Percentiles rank a stretch among this genome's conserved stretches.
Evolutionary conservation across 2,888 invertebrate genomes (phyloP).

Genomic region (Drosophila flavopinicola): DNA sequence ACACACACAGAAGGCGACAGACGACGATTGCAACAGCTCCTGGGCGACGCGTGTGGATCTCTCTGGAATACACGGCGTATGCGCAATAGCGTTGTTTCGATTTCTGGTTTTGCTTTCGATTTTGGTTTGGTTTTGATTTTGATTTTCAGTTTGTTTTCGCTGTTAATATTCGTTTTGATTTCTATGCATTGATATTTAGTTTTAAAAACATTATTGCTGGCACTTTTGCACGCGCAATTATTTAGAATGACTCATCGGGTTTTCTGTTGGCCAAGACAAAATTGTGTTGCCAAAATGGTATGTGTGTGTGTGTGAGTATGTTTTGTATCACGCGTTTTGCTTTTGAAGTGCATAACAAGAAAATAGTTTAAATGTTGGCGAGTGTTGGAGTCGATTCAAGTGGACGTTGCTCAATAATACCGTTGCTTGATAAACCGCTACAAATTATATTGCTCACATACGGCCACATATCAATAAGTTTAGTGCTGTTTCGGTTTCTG

Average conservation of each 20-base stretch:
- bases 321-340: slow-evolving; percentile 44
- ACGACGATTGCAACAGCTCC: slow-evolving; percentile 73
- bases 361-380: slow-evolving; percentile 73
- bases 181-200: slow-evolving; percentile 54
- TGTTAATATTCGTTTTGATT: slow-evolving; percentile 34
- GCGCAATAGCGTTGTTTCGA: slow-evolving; percentile 47
- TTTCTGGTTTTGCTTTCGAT: slow-evolving; percentile 35
- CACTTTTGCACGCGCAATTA: slow-evolving; percentile 70
- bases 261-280: slow-evolving; percentile 61
- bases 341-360: slow-evolving; percentile 75
- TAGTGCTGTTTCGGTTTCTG: slow-evolving; percentile 13
- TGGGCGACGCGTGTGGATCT: slow-evolving; percentile 64
- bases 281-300: slow-evolving; percentile 59
- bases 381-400: slow-evolving; percentile 64
- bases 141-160: slow-evolving; percentile 13
- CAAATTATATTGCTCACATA: slow-evolving; percentile 65
- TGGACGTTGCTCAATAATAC: slow-evolving; percentile 78
- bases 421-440: slow-evolving; percentile 80
- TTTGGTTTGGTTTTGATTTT: slow-evolving; percentile 19
- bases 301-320: slow-evolving; percentile 18
- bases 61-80: slow-evolving; percentile 68
- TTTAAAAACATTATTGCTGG: slow-evolving; percentile 61
- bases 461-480: slow-evolving; percentile 48
- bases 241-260: slow-evolving; percentile 74
- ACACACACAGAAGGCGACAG: not conserved